phyloP scores from a whole-genome alignment of 2,797 vertebrate genomes.

The Arnoldichthys spilopterus region DNA sequence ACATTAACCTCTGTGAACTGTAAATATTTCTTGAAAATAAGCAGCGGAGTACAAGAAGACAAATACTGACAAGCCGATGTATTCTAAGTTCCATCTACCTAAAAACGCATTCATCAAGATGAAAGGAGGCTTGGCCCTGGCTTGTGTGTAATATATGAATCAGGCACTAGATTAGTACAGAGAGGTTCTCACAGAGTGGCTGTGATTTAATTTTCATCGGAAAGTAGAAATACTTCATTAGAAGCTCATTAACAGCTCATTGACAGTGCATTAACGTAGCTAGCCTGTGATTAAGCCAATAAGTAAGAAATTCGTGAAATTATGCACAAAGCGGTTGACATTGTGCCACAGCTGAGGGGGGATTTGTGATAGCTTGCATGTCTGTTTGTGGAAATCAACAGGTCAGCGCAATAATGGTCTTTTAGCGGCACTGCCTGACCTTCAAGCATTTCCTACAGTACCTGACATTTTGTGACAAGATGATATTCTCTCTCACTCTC shows the following conservation, averaged over 20 bases:
- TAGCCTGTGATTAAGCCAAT: slow-evolving; percentile 41
- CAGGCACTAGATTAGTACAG: slow-evolving; percentile 7
- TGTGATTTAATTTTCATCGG: slow-evolving; percentile 48
- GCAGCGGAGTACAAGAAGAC: not conserved
- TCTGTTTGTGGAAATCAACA: slow-evolving; percentile 18
- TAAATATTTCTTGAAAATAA: slow-evolving; percentile 2
- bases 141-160: slow-evolving; percentile 40
- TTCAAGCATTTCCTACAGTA: slow-evolving; percentile 38
- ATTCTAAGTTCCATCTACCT: not conserved
- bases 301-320: slow-evolving; percentile 46
- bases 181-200: slow-evolving; percentile 10
- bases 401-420: slow-evolving; percentile 44
- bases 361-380: not conserved
- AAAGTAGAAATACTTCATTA: slow-evolving; percentile 47
- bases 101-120: slow-evolving; percentile 19
- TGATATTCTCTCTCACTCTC: slow-evolving; percentile 47
- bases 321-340: slow-evolving; percentile 32
- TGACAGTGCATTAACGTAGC: slow-evolving; percentile 47
- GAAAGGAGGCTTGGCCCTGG: slow-evolving; percentile 18
- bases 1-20: not conserved
- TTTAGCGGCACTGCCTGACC: slow-evolving; percentile 48
- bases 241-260: slow-evolving; percentile 45
- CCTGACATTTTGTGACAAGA: slow-evolving; percentile 54
- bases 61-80: not conserved
- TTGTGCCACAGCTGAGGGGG: slow-evolving; percentile 3